A percentile compares a stretch with the other conserved stretches of the same genome.
Conservation (phyloP, 2,113 vertebrate species). For the Onychostruthus taczanowskii region DNA sequence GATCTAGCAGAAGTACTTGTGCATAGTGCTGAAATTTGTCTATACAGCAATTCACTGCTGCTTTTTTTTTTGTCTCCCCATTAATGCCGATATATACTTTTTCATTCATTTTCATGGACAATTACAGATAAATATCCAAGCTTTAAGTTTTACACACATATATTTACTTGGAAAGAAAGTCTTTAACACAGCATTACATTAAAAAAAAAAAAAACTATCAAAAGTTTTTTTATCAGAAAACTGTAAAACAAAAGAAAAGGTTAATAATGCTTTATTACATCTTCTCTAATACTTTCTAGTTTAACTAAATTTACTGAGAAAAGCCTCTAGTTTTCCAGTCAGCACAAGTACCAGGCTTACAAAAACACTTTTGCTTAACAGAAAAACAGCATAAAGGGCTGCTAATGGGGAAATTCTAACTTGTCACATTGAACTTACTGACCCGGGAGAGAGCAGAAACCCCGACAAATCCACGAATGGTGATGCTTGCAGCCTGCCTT, state of each 20-base stretch:
- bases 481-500: not conserved
- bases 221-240: not conserved
- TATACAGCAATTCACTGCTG: not conserved
- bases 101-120: not conserved
- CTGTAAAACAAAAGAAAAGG: not conserved
- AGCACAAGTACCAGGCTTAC: not conserved
- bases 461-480: accelerated
- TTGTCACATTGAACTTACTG: not conserved
- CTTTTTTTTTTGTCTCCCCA: not conserved
- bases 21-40: not conserved
- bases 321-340: not conserved
- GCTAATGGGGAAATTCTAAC: not conserved
- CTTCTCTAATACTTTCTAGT: not conserved
- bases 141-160: not conserved
- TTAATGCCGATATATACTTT: not conserved
- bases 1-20: not conserved
- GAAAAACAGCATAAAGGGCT: not conserved
- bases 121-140: not conserved
- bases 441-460: not conserved
- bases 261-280: not conserved
- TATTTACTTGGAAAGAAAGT: not conserved
- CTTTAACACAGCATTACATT: not conserved
- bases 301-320: not conserved
- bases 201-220: not conserved
- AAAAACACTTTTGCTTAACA: not conserved